A percentile compares a stretch with the other conserved stretches of the same genome.
phyloP scores from a whole-genome alignment of 2,888 invertebrate species.

The Drosophila mimetica region DNA sequence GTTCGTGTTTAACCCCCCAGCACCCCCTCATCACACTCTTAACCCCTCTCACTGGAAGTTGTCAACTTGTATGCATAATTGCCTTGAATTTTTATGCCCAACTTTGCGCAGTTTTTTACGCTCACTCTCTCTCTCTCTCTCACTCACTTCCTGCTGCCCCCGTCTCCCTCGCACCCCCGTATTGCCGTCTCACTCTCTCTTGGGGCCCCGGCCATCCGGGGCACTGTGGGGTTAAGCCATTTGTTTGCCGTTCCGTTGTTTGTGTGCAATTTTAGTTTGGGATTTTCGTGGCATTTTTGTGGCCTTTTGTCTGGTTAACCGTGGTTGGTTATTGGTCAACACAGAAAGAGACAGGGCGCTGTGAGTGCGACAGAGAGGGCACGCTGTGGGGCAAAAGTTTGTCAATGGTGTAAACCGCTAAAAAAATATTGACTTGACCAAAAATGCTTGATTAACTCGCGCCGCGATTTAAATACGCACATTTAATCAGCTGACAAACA shows the following conservation, averaged over 20 bases:
- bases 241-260: constrained; percentile 54
- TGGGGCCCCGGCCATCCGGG: constrained; percentile 11
- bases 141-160: constrained; percentile 9
- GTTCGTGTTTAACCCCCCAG: constrained; percentile 5
- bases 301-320: constrained; percentile 84
- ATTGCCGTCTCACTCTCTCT: constrained; percentile 17
- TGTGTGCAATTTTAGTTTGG: constrained; percentile 82
- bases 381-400: constrained; percentile 55
- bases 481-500: constrained; percentile 56
- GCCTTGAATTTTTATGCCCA: constrained; percentile 61
- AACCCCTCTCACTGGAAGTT: constrained; percentile 58
- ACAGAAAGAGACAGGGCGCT: constrained; percentile 41
- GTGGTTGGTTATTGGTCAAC: constrained; percentile 82
- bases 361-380: constrained; percentile 6
- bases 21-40: constrained; percentile 2
- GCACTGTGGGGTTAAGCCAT: constrained; percentile 33
- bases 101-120: constrained; percentile 61
- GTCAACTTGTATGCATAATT: constrained; percentile 79
- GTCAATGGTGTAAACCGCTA: constrained; percentile 73
- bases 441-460: constrained; percentile 81
- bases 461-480: constrained; percentile 61
- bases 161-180: constrained; percentile 5
- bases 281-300: constrained; percentile 83
- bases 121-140: constrained; percentile 32
- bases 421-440: constrained; percentile 81